A percentile compares a stretch with the other conserved stretches of the same genome.
phyloP scores from a whole-genome alignment of 1,140 invertebrate genomes.

The Drosophila azteca region DNA sequence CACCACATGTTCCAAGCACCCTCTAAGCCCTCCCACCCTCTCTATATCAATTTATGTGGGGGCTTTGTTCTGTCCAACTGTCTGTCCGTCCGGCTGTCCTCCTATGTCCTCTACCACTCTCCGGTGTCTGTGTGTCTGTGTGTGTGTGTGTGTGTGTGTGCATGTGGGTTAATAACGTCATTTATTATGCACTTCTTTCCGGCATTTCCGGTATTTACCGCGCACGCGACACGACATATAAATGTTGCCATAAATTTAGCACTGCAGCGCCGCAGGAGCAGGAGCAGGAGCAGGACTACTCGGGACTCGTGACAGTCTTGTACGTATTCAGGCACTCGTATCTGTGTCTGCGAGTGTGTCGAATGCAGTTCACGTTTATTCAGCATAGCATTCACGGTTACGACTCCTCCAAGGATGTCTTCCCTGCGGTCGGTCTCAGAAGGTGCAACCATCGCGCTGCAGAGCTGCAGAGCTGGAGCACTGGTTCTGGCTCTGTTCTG shows the following conservation, averaged over 20 bases:
- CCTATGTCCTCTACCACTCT: conserved; percentile 31
- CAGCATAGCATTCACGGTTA: conserved; percentile 57
- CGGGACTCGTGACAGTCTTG: background rate
- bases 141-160: conserved; percentile 28
- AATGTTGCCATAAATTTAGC: conserved; percentile 81
- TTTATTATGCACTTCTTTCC: conserved; percentile 83
- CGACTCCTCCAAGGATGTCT: conserved; percentile 56
- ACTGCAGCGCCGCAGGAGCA: conserved; percentile 59
- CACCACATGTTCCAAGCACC: background rate
- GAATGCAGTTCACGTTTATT: conserved; percentile 67
- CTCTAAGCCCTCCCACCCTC: conserved; percentile 2
- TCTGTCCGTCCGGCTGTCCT: conserved; percentile 25
- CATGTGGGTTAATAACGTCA: conserved; percentile 82
- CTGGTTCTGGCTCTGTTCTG: no score
- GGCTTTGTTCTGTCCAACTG: conserved; percentile 38
- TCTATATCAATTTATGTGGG: conserved; percentile 25
- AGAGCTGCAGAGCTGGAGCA: no score
- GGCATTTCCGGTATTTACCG: conserved; percentile 81
- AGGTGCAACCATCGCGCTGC: conserved; percentile 19
- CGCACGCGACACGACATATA: conserved; percentile 82
- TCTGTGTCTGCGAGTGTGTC: conserved; percentile 7
- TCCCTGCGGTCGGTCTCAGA: conserved; percentile 61
- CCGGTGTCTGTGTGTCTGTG: conserved; percentile 4
- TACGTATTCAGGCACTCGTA: background rate
- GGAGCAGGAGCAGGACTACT: background rate